A percentile compares a stretch with the other conserved stretches of the same genome.
Evolutionary conservation across 2,888 invertebrate species (phyloP).

Genomic region (Microplitis deprimator): DNA sequence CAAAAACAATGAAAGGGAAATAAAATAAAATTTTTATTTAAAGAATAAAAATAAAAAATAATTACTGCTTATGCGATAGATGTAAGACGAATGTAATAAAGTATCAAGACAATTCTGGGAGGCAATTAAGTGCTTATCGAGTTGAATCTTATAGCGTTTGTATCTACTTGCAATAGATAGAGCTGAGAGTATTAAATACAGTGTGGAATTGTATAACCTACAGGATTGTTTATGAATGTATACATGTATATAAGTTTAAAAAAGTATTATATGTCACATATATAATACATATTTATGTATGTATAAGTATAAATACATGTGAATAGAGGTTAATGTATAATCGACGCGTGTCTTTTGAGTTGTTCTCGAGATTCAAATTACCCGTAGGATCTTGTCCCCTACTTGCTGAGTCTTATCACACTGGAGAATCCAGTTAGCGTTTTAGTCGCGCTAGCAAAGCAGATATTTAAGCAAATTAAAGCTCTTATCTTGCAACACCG

Average conservation of each 20-base stretch:
- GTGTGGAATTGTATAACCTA: neutral
- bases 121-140: neutral
- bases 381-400: neutral
- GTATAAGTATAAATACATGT: neutral
- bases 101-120: neutral
- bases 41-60: neutral
- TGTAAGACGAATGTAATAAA: neutral
- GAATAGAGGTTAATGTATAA: constrained; percentile 41
- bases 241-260: neutral
- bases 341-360: constrained; percentile 10
- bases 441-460: neutral
- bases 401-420: constrained; percentile 13
- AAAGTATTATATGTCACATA: neutral
- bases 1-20: neutral
- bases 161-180: neutral
- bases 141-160: neutral
- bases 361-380: neutral
- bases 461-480: constrained; percentile 11
- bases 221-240: neutral
- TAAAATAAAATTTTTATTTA: neutral
- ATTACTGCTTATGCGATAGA: neutral
- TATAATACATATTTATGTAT: neutral
- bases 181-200: neutral
- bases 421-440: neutral
- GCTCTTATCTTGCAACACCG: neutral